Percentiles rank a stretch among this genome's conserved stretches.
phyloP scores from a whole-genome alignment of 2,797 vertebrate species.

The Liasis olivaceus region DNA sequence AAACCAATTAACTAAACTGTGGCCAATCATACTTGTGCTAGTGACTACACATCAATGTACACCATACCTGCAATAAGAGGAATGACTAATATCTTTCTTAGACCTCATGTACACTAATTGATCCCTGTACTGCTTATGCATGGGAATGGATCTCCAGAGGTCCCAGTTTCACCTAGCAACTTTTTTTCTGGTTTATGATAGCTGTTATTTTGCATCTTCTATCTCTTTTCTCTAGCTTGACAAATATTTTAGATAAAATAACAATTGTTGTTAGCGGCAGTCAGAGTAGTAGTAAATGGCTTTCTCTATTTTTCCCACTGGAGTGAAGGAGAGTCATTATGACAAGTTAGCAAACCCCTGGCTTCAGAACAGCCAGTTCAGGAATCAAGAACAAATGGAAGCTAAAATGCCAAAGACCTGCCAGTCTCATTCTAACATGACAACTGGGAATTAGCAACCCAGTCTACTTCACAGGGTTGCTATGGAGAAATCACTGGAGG shows the following conservation, averaged over 20 bases:
- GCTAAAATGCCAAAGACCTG: background rate
- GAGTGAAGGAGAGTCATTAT: background rate
- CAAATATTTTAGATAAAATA: background rate
- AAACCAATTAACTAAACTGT: background rate
- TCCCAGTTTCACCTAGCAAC: background rate
- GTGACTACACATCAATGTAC: background rate
- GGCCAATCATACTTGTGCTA: background rate
- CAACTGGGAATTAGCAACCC: background rate
- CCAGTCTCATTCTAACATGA: background rate
- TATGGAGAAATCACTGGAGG: background rate
- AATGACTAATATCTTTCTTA: background rate
- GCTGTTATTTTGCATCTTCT: background rate
- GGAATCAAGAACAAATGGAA: background rate
- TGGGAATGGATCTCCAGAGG: background rate
- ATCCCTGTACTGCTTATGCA: background rate
- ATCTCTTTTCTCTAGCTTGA: background rate
- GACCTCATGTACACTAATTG: background rate
- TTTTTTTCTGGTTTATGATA: background rate
- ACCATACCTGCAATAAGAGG: background rate
- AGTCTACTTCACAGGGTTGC: background rate
- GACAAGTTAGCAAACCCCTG: background rate
- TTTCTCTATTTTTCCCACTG: background rate
- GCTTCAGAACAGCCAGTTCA: background rate
- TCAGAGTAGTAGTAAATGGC: background rate
- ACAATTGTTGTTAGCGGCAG: background rate